These are phyloP conservation scores for Mionectes macconnelli DNA, from an alignment of 2,113 vertebrate species.

Conservation along the genomic window DNA sequence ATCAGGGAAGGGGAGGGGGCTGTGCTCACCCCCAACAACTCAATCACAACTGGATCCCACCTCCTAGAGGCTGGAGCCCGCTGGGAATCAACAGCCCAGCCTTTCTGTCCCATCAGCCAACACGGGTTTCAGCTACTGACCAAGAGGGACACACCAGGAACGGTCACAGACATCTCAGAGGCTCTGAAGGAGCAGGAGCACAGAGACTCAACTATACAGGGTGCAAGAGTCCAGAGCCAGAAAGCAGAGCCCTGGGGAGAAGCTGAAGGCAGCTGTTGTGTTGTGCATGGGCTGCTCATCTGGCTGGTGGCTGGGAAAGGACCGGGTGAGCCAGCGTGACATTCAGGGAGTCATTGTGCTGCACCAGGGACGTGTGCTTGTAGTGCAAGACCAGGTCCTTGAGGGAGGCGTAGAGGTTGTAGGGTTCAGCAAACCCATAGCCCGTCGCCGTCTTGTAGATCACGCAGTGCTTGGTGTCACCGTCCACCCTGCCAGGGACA, in stretches of 20 bases:
- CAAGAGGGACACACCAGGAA: slow-evolving; percentile 53
- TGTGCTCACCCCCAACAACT: neutral
- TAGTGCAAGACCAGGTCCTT: slow-evolving; percentile 93
- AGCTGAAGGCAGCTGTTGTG: slow-evolving; percentile 16
- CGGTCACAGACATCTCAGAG: slow-evolving; percentile 47
- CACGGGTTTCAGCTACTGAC: slow-evolving; percentile 44
- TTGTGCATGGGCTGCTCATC: slow-evolving; percentile 69
- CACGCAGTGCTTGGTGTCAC: slow-evolving; percentile 89
- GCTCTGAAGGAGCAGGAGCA: slow-evolving; percentile 62
- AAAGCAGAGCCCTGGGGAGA: slow-evolving; percentile 18
- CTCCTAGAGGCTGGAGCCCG: slow-evolving; percentile 20
- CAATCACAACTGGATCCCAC: slow-evolving; percentile 18
- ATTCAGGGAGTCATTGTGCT: slow-evolving; percentile 93
- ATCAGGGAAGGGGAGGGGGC: neutral
- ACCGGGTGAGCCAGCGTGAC: slow-evolving; percentile 90
- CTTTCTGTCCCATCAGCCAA: slow-evolving; percentile 24
- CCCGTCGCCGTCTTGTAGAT: slow-evolving; percentile 89
- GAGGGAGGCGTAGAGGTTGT: slow-evolving; percentile 90
- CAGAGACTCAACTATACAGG: slow-evolving; percentile 63
- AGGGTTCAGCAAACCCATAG: slow-evolving; percentile 90
- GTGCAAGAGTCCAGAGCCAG: slow-evolving; percentile 26
- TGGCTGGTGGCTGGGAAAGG: slow-evolving; percentile 83
- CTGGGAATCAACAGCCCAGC: slow-evolving; percentile 5
- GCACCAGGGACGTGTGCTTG: slow-evolving; percentile 90
- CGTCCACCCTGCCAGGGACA: slow-evolving; percentile 79